These are phyloP conservation scores for Diadegma fenestrale DNA, from an alignment of 2,888 invertebrate species.

Conservation along the genomic window DNA sequence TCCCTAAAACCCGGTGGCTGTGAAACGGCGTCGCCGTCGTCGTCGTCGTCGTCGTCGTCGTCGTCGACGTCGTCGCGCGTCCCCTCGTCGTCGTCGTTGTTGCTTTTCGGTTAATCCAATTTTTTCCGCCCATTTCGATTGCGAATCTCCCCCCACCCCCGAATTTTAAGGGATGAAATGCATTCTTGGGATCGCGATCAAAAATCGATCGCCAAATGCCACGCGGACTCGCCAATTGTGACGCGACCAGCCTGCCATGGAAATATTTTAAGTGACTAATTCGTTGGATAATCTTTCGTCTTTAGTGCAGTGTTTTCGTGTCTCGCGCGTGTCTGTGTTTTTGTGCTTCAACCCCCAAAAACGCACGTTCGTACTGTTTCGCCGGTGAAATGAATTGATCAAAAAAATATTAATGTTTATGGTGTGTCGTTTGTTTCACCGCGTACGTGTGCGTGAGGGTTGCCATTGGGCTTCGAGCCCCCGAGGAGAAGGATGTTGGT, in stretches of 20 bases:
- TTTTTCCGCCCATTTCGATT: no score
- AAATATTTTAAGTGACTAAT: background rate
- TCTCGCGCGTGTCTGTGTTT: background rate
- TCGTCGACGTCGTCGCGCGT: constrained; percentile 1
- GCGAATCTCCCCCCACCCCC: no score
- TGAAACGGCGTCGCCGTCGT: constrained; percentile 56
- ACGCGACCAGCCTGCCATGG: background rate
- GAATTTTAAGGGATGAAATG: constrained; percentile 13
- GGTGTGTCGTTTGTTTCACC: constrained; percentile 4
- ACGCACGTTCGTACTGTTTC: constrained; percentile 3
- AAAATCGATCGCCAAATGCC: background rate
- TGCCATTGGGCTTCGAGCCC: constrained; percentile 34
- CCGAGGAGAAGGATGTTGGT: constrained; percentile 58
- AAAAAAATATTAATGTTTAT: constrained; percentile 22
- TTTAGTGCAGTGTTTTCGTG: constrained; percentile 35
- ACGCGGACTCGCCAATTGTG: background rate
- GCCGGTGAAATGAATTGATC: background rate
- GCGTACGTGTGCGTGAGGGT: constrained; percentile 33
- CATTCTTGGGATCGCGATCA: background rate
- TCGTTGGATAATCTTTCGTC: constrained; percentile 12
- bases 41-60: constrained; percentile 49
- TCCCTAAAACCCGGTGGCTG: constrained; percentile 65
- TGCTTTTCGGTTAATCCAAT: background rate
- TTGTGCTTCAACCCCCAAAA: background rate
- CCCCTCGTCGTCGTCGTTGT: background rate